Conservation (phyloP, 2,888 invertebrate species). For the Odontomyia ornata region DNA sequence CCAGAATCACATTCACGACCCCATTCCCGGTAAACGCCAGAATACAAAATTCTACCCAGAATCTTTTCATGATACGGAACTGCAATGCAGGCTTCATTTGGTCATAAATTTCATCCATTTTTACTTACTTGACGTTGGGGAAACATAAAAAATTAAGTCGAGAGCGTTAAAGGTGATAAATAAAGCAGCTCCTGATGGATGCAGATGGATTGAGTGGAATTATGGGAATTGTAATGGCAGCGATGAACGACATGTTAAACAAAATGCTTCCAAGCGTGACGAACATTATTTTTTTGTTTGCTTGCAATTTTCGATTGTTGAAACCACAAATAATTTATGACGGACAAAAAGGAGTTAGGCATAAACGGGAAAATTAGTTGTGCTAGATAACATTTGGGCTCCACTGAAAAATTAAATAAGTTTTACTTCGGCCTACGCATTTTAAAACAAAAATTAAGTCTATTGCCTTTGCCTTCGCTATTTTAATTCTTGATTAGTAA, state of each 20-base stretch:
- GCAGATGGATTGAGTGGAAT: conserved; percentile 46
- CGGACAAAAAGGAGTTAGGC: too few relatives aligned
- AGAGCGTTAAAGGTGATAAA: conserved; percentile 24
- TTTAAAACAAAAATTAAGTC: too few relatives aligned
- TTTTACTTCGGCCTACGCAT: too few relatives aligned
- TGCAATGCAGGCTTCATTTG: conserved; percentile 48
- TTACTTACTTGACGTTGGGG: conserved; percentile 36
- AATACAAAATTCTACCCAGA: not conserved
- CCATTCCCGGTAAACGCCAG: not conserved
- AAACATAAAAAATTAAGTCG: conserved; percentile 47
- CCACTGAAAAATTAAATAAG: too few relatives aligned
- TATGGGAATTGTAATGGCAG: conserved; percentile 45
- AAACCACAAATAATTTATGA: too few relatives aligned
- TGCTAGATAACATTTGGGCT: too few relatives aligned
- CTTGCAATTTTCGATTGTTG: too few relatives aligned
- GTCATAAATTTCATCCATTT: conserved; percentile 46
- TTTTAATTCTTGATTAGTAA: too few relatives aligned
- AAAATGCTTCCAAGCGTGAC: too few relatives aligned
- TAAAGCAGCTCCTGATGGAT: conserved; percentile 25
- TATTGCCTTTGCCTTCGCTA: too few relatives aligned
- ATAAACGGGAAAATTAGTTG: too few relatives aligned
- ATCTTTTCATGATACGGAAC: conserved; percentile 42
- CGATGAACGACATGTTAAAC: not conserved
- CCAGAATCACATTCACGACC: not conserved
- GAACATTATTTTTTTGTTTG: too few relatives aligned